Evolutionary conservation across 1,140 invertebrate species (phyloP).

Genomic region (Dolichoris vasculosae): DNA sequence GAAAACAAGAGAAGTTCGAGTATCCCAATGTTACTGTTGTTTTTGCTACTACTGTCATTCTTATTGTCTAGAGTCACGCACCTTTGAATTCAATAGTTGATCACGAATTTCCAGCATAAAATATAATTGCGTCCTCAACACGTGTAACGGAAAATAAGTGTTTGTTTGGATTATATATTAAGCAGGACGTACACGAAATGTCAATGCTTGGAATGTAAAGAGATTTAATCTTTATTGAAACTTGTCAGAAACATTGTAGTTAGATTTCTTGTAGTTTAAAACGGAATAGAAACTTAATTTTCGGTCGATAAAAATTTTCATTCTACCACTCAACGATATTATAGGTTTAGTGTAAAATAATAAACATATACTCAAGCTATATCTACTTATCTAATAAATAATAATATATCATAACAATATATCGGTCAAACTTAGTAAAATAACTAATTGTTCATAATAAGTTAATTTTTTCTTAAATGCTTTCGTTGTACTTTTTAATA

Average conservation of each 20-base stretch:
- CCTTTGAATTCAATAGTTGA: conserved; percentile 46
- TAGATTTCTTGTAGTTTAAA: no score
- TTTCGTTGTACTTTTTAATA: no score
- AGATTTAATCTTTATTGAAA: neutral
- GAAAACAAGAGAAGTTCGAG: conserved; percentile 41
- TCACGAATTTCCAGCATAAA: conserved; percentile 20
- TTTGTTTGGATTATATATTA: neutral
- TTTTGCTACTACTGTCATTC: neutral
- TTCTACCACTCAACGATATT: no score
- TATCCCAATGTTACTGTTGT: neutral
- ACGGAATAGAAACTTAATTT: no score
- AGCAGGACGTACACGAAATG: neutral
- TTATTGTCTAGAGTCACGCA: neutral
- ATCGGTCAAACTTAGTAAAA: no score
- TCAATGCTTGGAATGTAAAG: neutral
- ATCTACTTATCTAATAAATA: no score
- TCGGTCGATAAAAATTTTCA: no score
- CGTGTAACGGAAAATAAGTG: neutral
- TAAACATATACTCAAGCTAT: no score
- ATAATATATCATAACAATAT: no score
- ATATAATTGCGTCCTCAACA: conserved; percentile 32
- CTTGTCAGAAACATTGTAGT: neutral
- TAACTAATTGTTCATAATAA: no score
- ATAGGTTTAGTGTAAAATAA: no score
- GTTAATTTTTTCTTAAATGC: no score